Conservation (phyloP, 2,113 vertebrate species). For the Carollia perspicillata region DNA sequence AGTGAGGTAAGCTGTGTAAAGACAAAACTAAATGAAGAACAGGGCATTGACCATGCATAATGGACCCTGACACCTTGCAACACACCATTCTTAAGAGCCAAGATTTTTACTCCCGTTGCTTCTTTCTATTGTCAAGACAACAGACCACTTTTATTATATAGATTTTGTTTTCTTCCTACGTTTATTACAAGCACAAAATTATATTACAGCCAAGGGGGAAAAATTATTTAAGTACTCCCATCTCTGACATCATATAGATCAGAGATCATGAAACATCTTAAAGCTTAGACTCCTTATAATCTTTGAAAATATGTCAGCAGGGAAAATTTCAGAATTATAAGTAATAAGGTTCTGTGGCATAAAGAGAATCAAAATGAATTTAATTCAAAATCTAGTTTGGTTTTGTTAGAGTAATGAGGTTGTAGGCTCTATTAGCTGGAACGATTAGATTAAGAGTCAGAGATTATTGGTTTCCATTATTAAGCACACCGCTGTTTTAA, state of each 20-base stretch:
- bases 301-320: constrained; percentile 28
- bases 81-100: background rate
- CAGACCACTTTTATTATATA: constrained; percentile 7
- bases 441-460: background rate
- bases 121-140: constrained; percentile 36
- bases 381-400: constrained; percentile 45
- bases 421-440: background rate
- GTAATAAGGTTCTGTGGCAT: background rate
- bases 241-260: constrained; percentile 1
- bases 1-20: background rate
- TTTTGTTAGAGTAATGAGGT: constrained; percentile 48
- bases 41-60: background rate
- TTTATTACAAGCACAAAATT: constrained; percentile 16
- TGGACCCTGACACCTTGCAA: background rate
- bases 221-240: constrained; percentile 2
- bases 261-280: background rate
- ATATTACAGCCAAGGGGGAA: background rate
- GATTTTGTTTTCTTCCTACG: background rate
- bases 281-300: constrained; percentile 58
- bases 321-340: constrained; percentile 1
- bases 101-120: constrained; percentile 31
- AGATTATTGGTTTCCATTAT: constrained; percentile 3
- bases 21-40: background rate
- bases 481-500: background rate
- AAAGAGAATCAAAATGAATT: constrained; percentile 33